These are phyloP conservation scores for Dolichotis patagonum DNA, from an alignment of 2,113 vertebrate species.

Conservation along the genomic window DNA sequence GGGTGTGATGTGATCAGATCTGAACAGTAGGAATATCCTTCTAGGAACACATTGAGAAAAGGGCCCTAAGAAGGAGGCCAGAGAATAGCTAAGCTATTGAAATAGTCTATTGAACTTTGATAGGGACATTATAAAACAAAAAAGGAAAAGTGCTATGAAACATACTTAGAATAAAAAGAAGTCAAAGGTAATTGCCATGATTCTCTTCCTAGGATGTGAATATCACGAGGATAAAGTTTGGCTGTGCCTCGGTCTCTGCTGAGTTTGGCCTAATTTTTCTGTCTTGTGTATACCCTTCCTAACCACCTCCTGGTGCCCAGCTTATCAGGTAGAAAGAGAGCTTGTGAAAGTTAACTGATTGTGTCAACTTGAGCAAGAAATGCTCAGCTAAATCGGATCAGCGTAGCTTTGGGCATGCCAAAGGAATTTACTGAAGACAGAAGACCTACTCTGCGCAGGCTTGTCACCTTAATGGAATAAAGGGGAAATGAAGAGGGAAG, in stretches of 20 bases:
- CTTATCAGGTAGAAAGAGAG: background rate
- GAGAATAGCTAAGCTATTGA: too few relatives aligned
- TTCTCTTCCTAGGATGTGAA: background rate
- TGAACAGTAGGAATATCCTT: background rate
- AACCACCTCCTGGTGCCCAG: background rate
- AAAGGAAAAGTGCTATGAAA: rapidly evolving
- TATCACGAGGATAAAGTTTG: background rate
- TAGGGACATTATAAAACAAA: background rate
- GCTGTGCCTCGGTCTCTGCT: background rate
- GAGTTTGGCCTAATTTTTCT: background rate
- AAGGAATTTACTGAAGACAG: background rate
- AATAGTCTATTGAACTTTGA: background rate
- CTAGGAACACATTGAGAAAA: background rate
- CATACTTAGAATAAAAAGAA: background rate
- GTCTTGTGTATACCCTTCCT: background rate
- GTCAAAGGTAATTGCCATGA: too few relatives aligned
- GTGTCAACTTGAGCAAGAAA: background rate
- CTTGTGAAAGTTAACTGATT: background rate
- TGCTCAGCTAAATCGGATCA: background rate
- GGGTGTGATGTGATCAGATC: too few relatives aligned
- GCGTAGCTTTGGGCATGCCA: background rate
- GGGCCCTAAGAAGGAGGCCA: background rate
- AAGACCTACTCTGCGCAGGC: background rate
- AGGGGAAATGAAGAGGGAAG: background rate
- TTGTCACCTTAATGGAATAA: background rate